Conservation (phyloP, 2,888 invertebrate species). For the Ophioninae sp. region DNA sequence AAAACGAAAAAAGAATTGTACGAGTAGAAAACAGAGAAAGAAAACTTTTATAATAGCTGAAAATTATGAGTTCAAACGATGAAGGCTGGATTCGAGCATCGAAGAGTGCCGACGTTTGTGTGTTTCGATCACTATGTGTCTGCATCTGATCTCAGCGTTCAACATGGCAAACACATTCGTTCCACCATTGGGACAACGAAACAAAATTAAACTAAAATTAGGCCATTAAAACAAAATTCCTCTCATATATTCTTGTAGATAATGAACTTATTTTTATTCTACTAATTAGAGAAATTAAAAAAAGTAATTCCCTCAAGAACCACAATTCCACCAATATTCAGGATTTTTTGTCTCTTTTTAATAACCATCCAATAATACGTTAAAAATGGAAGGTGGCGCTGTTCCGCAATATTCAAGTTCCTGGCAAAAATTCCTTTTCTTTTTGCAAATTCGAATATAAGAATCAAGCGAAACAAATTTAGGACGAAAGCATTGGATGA, state of each 20-base stretch:
- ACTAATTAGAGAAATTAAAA: too few relatives aligned
- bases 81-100: conserved; percentile 26
- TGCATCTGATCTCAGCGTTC: background rate
- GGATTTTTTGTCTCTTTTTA: too few relatives aligned
- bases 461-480: background rate
- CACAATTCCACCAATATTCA: too few relatives aligned
- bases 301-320: background rate
- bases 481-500: background rate
- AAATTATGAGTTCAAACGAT: conserved; percentile 48
- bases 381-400: too few relatives aligned
- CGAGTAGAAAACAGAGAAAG: background rate
- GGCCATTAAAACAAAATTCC: conserved; percentile 37
- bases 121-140: background rate
- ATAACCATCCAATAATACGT: too few relatives aligned
- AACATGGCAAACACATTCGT: conserved; percentile 17
- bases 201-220: too few relatives aligned
- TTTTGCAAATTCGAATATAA: background rate
- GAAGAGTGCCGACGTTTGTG: conserved; percentile 31
- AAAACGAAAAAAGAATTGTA: background rate
- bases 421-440: background rate
- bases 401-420: background rate
- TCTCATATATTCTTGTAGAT: background rate
- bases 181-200: conserved; percentile 33
- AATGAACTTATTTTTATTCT: conserved; percentile 2
- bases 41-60: background rate